Evolutionary conservation across 2,797 vertebrate species (phyloP).

Genomic region (Emydoidea blandingii): DNA sequence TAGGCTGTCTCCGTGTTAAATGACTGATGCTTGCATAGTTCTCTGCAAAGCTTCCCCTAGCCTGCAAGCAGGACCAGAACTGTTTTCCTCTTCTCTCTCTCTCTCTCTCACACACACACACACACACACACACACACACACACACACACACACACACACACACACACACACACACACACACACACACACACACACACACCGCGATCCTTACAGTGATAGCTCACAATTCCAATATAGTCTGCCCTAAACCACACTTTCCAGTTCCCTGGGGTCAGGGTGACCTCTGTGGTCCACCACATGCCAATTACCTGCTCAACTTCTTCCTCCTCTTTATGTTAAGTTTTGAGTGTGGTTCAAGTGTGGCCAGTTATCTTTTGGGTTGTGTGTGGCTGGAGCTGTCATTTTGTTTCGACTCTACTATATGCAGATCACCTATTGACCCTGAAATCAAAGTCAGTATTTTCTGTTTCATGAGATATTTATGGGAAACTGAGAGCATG

Average conservation of each 20-base stretch:
- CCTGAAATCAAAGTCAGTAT: accelerated
- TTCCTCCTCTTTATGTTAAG: not conserved
- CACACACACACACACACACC: too few species aligned
- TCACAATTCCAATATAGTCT: not conserved
- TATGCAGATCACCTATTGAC: not conserved
- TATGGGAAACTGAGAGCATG: not conserved
- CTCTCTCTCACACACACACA: too few species aligned
- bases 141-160: too few species aligned
- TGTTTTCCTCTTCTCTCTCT: too few species aligned
- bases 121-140: too few species aligned
- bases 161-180: too few species aligned
- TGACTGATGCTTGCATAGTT: not conserved
- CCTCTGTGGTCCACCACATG: not conserved
- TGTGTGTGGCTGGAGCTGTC: not conserved
- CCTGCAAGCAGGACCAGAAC: too few species aligned
- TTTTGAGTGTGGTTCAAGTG: not conserved
- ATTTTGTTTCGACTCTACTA: not conserved
- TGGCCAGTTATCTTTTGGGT: not conserved
- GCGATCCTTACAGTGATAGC: not conserved
- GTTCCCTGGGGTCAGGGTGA: not conserved
- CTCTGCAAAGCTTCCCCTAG: not conserved
- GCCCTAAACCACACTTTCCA: not conserved
- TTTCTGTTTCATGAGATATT: not conserved
- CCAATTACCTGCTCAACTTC: not conserved
- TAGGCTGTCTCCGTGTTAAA: not conserved